A percentile compares a stretch with the other conserved stretches of the same genome.
These are phyloP conservation scores for Heterocephalus glaber DNA, from an alignment of 2,113 vertebrate species.

Conservation along the genomic window DNA sequence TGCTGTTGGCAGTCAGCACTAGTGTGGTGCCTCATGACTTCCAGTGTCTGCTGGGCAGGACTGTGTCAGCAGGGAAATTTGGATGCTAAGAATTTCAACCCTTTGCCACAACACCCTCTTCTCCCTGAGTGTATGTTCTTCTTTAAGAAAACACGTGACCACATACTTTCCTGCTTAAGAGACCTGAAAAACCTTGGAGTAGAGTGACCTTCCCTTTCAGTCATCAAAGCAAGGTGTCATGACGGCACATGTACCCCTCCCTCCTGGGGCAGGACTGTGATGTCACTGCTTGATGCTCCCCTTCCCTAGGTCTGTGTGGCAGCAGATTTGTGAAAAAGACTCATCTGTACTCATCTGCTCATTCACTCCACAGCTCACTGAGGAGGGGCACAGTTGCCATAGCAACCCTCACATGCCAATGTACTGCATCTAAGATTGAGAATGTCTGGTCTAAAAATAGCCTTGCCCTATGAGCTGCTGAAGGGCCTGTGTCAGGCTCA, in stretches of 20 bases:
- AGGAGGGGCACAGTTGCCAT: background rate
- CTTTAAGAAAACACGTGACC: background rate
- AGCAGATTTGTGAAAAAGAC: accelerated
- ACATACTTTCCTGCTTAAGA: accelerated
- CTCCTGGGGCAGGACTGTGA: accelerated
- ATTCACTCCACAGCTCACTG: background rate
- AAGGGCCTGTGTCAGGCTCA: background rate
- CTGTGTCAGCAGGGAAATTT: background rate
- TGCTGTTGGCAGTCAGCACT: background rate
- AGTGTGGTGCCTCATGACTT: background rate
- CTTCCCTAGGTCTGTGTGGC: background rate
- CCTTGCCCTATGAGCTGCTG: background rate
- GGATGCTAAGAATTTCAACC: background rate
- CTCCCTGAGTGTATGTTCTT: background rate
- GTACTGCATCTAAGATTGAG: background rate
- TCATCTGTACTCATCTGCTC: background rate
- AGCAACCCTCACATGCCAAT: background rate
- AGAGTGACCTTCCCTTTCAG: accelerated
- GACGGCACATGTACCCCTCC: background rate
- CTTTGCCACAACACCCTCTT: background rate
- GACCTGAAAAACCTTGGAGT: accelerated
- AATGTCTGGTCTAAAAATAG: background rate
- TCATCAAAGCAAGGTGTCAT: no score
- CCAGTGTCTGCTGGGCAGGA: background rate
- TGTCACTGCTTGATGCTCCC: accelerated